Base-by-base conservation (phyloP, 2,113 vertebrate species). In the Salvelinus sp. region DNA sequence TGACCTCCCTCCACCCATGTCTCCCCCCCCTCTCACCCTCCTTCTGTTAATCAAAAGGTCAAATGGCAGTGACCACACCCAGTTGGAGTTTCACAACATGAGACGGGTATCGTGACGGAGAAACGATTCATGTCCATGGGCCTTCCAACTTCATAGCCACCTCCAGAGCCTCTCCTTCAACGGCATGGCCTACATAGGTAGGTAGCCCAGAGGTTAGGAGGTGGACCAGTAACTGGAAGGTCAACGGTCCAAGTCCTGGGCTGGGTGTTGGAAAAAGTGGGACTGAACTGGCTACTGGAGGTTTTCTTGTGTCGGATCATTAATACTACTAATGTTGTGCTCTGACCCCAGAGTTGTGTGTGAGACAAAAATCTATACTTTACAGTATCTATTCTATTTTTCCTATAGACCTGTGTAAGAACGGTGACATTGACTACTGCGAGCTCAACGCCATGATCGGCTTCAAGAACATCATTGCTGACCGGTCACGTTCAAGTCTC, bases 1-100 rank as follows among this genome's bases (percentile, higher is more conserved):
- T 66, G 64, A 47, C 50, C 72, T 79, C 33, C 18, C 38, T 14
- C 73, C 63, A 50, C 58, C 73, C 14, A 2, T 13, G 3, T 18
- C 33, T 5, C 70, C 38, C 18, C 7, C 54, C 69, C 58, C 69
- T 77, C 44, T 82, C 33, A 48, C 16, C 50, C 48, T 16, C 30
- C n/a, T 81, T 6, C 74, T 85, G 20, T 70, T 58, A 44, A 79
- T 76, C 57, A 79, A 60, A 93, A 99, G 98, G 97, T 92, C 96
- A 98, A 93, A 98, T 99, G 95, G 95, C 97, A 20, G 97, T 3
- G 97, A 99, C 86, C 98, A 99, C 88, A 99, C 97, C 12, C 94
- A 98, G 12, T 94, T 99, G 91, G 98, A 99, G 87, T 99, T 99
- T 91, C 97, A 99, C 85, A 99, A 98, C 93, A 97, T 99, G 97